Conservation (phyloP, 2,113 vertebrate genomes). For the Vireo altiloquus region DNA sequence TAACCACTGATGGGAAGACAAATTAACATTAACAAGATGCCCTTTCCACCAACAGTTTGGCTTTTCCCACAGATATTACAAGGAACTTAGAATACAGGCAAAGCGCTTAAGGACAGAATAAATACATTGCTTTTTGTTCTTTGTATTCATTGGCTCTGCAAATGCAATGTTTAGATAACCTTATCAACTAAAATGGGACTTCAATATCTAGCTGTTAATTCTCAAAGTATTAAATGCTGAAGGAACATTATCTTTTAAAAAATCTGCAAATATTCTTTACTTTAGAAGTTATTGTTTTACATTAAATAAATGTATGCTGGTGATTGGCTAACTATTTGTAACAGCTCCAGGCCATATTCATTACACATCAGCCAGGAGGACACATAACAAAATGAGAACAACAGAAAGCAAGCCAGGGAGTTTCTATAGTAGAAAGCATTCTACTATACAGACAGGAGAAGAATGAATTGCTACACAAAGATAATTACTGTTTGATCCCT, state of each 20-base stretch:
- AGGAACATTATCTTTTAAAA: background rate
- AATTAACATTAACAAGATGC: background rate
- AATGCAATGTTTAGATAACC: background rate
- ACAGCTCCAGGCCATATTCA: background rate
- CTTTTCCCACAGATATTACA: background rate
- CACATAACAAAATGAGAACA: background rate
- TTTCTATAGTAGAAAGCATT: slow-evolving; percentile 4
- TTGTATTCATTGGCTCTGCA: background rate
- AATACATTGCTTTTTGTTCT: background rate
- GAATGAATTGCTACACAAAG: background rate
- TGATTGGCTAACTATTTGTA: background rate
- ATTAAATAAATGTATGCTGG: background rate
- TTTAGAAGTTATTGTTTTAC: background rate
- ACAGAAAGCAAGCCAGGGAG: background rate
- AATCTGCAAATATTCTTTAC: background rate
- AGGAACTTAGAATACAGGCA: background rate
- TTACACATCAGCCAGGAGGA: background rate
- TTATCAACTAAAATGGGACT: background rate
- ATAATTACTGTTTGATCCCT: slow-evolving; percentile 23
- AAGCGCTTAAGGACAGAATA: background rate
- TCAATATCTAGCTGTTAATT: background rate
- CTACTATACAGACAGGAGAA: background rate
- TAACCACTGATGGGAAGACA: background rate
- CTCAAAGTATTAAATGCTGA: background rate
- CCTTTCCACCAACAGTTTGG: background rate